phyloP scores from a whole-genome alignment of 1,140 invertebrate species.

The Bombus soroeensis region DNA sequence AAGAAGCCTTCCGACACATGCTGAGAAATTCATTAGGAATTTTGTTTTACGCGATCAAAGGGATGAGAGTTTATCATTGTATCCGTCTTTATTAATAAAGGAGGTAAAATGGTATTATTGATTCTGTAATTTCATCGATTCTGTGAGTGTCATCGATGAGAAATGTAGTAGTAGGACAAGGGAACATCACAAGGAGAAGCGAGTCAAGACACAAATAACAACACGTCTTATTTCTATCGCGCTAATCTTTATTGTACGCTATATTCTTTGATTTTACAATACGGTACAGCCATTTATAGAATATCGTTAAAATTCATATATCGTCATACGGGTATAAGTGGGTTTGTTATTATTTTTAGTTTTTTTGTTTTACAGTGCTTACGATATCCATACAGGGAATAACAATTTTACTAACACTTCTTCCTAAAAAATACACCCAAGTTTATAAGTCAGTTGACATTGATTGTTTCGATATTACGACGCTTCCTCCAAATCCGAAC shows the following conservation, averaged over 20 bases:
- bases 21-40: background rate
- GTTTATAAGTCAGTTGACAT: slow-evolving; percentile 65
- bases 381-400: slow-evolving; percentile 69
- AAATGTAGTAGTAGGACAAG: too few species aligned
- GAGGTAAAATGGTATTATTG: background rate
- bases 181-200: rapidly evolving
- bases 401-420: slow-evolving; percentile 75
- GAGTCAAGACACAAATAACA: background rate
- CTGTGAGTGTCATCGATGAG: too few species aligned
- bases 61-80: too few species aligned
- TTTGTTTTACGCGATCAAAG: too few species aligned
- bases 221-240: slow-evolving; percentile 45
- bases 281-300: slow-evolving; percentile 81
- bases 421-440: slow-evolving; percentile 78
- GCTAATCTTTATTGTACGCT: slow-evolving; percentile 77
- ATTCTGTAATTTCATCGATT: background rate
- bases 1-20: slow-evolving; percentile 66
- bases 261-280: slow-evolving; percentile 80
- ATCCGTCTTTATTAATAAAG: background rate
- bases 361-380: slow-evolving; percentile 41
- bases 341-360: slow-evolving; percentile 14
- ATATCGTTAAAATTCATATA: slow-evolving; percentile 74
- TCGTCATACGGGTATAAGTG: slow-evolving; percentile 64
- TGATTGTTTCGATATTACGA: slow-evolving; percentile 24
- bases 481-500: background rate